Base-by-base conservation (phyloP, 30 jellyfish, hydroid and myxozoan genomes). In the Cassiopea xamachana region DNA sequence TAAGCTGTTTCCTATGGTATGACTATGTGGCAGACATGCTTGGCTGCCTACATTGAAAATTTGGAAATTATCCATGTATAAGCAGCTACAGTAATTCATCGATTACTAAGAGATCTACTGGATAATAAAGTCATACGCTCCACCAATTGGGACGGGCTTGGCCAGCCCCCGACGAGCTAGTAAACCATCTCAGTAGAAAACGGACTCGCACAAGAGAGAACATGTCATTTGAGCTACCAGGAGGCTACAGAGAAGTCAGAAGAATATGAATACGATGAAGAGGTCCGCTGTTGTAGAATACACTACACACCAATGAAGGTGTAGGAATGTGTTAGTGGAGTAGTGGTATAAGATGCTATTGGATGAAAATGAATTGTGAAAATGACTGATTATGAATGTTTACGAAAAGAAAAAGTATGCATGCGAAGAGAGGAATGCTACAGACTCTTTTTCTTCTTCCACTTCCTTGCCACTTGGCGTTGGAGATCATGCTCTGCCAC, bases 241-340 rank as follows among this genome's bases (percentile, higher is more conserved):
- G 82, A 15, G 51, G 82, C 62, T 80, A 82, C 82, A 50, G 82
- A 58, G 79, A 80, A 80, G 58, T 80, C 6, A 81, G 89, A 80
- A 80, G 89, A 59, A 80, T 81, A 8, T 80, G 81, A 12, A 44
- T 80, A 17, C 43, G 78, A 80, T 80, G 82, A 81, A 80, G 89
- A 60, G 89, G 82, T 58, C 89, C 79, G 18, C 7, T 80, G 89
- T 80, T 80, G 7, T 80, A 81, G 89, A 80, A 80, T 81, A 80
- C 89, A 80, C 58, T 80, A 17, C 89, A 62, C 78, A 80, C 58
- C 69, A 80, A 80, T 45, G 49, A 45, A 47, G 50, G 88, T n/a
- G n/a, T n/a, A n/a, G n/a, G n/a, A n/a, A n/a, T n/a, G n/a, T n/a
- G n/a, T n/a, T n/a, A n/a, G n/a, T n/a, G n/a, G n/a, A n/a, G n/a